Conservation (phyloP, 2,888 invertebrate species). For the Nomada lathburiana region DNA sequence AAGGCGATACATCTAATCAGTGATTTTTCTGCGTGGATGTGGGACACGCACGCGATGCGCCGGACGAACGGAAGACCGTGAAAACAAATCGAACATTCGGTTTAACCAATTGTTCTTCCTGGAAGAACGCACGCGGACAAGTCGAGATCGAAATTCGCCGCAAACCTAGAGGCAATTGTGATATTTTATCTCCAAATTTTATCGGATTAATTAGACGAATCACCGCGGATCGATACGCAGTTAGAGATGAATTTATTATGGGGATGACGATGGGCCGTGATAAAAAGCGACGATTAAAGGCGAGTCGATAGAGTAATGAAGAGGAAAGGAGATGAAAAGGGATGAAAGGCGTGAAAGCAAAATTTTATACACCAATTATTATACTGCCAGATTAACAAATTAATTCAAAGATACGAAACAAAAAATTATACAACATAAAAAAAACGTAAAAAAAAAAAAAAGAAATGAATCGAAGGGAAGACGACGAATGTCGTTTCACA, state of each 20-base stretch:
- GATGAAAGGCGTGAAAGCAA: slow-evolving; percentile 62
- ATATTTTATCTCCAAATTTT: slow-evolving; percentile 71
- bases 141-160: slow-evolving; percentile 53
- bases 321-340: background rate
- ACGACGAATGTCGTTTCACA: slow-evolving; percentile 45
- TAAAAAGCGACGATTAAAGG: slow-evolving; percentile 18
- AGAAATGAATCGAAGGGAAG: background rate
- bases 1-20: background rate
- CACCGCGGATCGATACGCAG: slow-evolving; percentile 46
- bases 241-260: slow-evolving; percentile 6
- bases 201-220: slow-evolving; percentile 53
- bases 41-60: slow-evolving; percentile 17
- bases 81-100: slow-evolving; percentile 45
- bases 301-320: background rate
- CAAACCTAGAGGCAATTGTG: slow-evolving; percentile 65
- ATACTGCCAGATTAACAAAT: slow-evolving; percentile 76
- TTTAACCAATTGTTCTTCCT: slow-evolving; percentile 62
- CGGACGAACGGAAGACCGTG: slow-evolving; percentile 54
- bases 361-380: slow-evolving; percentile 80
- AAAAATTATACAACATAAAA: slow-evolving; percentile 42
- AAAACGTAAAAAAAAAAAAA: background rate
- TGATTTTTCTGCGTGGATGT: background rate
- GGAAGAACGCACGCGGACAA: slow-evolving; percentile 59
- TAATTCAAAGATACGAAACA: slow-evolving; percentile 62
- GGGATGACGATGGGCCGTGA: background rate